Conservation (phyloP, 2,888 invertebrate genomes). For the Nephrotoma guestfalica region DNA sequence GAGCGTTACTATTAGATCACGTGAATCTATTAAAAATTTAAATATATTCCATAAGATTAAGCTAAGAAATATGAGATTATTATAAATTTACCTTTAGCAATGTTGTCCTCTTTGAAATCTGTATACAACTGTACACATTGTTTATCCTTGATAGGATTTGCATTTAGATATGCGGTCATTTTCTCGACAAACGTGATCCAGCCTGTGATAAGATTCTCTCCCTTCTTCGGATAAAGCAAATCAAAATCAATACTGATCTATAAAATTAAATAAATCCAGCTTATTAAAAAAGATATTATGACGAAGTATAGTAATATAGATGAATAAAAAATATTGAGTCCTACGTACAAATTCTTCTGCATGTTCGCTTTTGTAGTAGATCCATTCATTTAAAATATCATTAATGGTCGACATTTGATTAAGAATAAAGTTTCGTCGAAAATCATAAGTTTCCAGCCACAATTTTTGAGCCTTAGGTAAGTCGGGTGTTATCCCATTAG, state of each 20-base stretch:
- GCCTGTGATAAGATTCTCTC: not conserved
- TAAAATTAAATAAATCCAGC: not conserved
- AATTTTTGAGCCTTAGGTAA: not conserved
- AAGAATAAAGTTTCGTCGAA: not conserved
- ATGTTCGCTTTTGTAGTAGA: not conserved
- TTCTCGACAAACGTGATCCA: not conserved
- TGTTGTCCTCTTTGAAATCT: not conserved
- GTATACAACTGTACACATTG: not conserved
- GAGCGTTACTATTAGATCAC: not conserved
- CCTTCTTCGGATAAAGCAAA: not conserved
- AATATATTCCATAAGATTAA: not conserved
- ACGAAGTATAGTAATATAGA: not conserved
- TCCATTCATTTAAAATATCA: not conserved
- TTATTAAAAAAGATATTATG: no score
- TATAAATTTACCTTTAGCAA: not conserved
- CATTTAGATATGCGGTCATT: not conserved
- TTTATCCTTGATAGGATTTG: not conserved
- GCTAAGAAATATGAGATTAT: not conserved
- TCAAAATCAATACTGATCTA: not conserved
- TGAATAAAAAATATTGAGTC: not conserved
- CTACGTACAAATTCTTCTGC: not conserved
- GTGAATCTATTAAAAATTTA: not conserved
- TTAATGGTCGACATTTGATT: not conserved
- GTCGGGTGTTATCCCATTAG: not conserved
- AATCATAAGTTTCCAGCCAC: not conserved